Evolutionary conservation across 1,140 invertebrate genomes (phyloP).

Genomic region (Dreissena polymorpha): DNA sequence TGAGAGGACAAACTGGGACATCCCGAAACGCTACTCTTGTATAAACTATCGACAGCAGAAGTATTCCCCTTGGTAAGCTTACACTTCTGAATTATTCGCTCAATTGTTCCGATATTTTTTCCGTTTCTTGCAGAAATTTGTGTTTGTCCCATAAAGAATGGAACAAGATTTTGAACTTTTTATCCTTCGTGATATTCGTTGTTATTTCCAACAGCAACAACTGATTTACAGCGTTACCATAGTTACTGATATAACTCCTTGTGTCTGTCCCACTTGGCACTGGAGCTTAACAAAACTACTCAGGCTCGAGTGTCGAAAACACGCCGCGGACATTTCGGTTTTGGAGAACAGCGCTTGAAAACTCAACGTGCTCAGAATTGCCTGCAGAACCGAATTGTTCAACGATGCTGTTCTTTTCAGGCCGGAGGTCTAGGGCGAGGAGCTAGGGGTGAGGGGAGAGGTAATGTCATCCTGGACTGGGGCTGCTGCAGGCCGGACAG

Average conservation of each 20-base stretch:
- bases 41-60: conserved; percentile 9
- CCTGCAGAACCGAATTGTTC: conserved; percentile 23
- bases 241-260: background rate
- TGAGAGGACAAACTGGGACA: background rate
- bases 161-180: conserved; percentile 29
- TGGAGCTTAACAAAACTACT: conserved; percentile 26
- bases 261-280: conserved; percentile 6
- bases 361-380: too few relatives aligned
- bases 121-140: background rate
- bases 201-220: background rate
- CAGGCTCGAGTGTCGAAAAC: conserved; percentile 25
- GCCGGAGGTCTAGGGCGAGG: conserved; percentile 35
- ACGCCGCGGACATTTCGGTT: too few relatives aligned
- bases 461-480: too few relatives aligned
- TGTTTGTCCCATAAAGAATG: too few relatives aligned
- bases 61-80: conserved; percentile 31
- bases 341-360: background rate
- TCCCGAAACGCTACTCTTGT: conserved; percentile 1
- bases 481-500: too few relatives aligned
- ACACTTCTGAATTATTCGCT: conserved; percentile 8
- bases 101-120: conserved; percentile 22
- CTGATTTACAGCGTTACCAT: background rate
- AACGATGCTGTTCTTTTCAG: background rate
- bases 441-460: conserved; percentile 45
- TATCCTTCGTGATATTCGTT: conserved; percentile 5